Evolutionary conservation across 2,888 invertebrate genomes (phyloP), one percentile per base, ranked within the genome.

Genomic region (Drosophila antonietae): DNA sequence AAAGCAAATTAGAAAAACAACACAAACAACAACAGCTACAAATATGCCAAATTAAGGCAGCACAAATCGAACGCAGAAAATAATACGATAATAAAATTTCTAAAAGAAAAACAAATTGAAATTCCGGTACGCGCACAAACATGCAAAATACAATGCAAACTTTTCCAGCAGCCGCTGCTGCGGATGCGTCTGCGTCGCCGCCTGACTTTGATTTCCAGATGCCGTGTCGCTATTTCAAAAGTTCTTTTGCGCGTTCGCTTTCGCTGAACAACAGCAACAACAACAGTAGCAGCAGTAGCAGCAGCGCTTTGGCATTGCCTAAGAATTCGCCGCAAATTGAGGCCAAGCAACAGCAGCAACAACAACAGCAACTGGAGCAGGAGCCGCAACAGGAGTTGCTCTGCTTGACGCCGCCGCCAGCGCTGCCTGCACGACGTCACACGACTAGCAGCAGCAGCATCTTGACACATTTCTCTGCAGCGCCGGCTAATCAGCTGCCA

Each of bases 241-340:
- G 94, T 88, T 93, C 93, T 69, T 94, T 94, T 89, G 94, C 94
- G 52, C 93, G 94, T 64, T 93, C 94, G 47, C 92, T 94, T 83
- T 93, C 93, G 66, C 92, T 92, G 62, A 93, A 87, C 73, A 90
- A 82, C 83, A 89, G 78, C 81, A 76, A 70, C 80, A 76, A 71
- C 68, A 93, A 86, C 73, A 89, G 80, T 82, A 89, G 80, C 83
- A 89, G 78, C 81, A 76, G 68, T 57, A 67, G 58, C 59, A 67
- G 47, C 66, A 67, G 47, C 59, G 52, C 64, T 60, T 76, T 81
- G 75, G 65, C 77, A 67, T 75, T 73, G 83, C 63, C 78, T 62
- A 83, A 86, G 67, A 75, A 80, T 55, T 63, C 68, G 33, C 75
- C 87, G 76, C 78, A 78, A 56, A 80, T 80, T 71, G 83, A 83